Evolutionary conservation across 2,797 vertebrate genomes (phyloP).

Genomic region (Mustela erminea): DNA sequence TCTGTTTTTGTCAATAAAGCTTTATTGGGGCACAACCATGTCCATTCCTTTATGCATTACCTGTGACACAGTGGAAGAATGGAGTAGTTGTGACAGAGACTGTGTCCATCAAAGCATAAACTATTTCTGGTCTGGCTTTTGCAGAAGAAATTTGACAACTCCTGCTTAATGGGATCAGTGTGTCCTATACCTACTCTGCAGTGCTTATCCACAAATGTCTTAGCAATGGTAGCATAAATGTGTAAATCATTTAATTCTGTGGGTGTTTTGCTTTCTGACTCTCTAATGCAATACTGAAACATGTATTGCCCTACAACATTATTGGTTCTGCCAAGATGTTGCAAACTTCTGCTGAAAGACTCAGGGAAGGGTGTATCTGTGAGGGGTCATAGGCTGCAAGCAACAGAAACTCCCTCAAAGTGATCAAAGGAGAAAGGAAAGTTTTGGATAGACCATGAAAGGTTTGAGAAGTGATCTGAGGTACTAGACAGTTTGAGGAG

Average conservation of each 20-base stretch:
- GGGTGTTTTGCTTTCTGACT: not conserved
- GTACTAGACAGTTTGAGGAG: not conserved
- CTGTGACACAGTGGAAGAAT: not conserved
- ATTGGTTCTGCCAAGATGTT: not conserved
- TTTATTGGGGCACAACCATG: not conserved
- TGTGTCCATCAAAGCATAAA: not conserved
- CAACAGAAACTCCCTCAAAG: not conserved
- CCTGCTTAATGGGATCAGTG: not conserved
- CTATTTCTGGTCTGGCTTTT: not conserved
- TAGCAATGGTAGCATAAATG: not conserved
- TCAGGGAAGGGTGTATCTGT: not conserved
- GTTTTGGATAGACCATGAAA: not conserved
- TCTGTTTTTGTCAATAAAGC: slow-evolving; percentile 21
- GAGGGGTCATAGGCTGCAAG: not conserved
- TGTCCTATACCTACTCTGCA: not conserved
- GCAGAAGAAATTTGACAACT: not conserved
- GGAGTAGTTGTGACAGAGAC: not conserved
- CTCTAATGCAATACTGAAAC: not conserved
- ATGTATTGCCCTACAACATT: not conserved
- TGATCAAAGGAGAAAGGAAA: not conserved
- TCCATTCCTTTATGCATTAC: not conserved
- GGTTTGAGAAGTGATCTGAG: not conserved
- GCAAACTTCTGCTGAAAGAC: slow-evolving; percentile 21
- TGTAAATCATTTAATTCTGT: not conserved
- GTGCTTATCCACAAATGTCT: not conserved